Conservation (phyloP, 1,140 invertebrate genomes). For the Drosophila orena region DNA sequence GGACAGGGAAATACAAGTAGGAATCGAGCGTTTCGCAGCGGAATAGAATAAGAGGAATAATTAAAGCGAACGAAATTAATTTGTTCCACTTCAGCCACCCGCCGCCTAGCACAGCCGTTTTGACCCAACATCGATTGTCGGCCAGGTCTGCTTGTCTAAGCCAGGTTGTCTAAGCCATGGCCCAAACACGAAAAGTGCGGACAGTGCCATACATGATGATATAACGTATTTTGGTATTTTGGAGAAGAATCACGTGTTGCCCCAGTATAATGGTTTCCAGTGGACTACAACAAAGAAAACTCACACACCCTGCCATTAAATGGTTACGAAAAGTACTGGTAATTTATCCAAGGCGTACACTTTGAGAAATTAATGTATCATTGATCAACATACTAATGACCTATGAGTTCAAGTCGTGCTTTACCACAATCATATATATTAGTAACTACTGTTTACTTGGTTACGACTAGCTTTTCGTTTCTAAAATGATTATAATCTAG, state of each 20-base stretch:
- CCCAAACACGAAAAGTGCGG: constrained; percentile 36
- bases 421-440: not conserved
- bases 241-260: constrained; percentile 24
- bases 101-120: constrained; percentile 75
- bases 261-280: too few species aligned
- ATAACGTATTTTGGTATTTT: constrained; percentile 58
- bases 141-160: constrained; percentile 25
- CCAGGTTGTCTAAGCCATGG: constrained; percentile 59
- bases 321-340: constrained; percentile 43
- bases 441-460: too few species aligned
- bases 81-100: constrained; percentile 81
- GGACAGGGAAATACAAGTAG: constrained; percentile 25
- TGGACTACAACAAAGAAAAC: constrained; percentile 13
- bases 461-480: too few species aligned
- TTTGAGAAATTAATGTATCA: not conserved
- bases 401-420: too few species aligned
- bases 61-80: constrained; percentile 79
- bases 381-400: too few species aligned
- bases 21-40: constrained; percentile 4
- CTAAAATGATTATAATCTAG: not conserved
- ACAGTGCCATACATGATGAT: constrained; percentile 35
- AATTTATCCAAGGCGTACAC: constrained; percentile 68
- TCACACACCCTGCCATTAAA: constrained; percentile 1
- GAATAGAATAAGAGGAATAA: constrained; percentile 38
- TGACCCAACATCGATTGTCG: constrained; percentile 35